Evolutionary conservation across 2,113 vertebrate genomes (phyloP), one percentile per base, ranked within the genome.

Genomic region (Campylomormyrus numenius): DNA sequence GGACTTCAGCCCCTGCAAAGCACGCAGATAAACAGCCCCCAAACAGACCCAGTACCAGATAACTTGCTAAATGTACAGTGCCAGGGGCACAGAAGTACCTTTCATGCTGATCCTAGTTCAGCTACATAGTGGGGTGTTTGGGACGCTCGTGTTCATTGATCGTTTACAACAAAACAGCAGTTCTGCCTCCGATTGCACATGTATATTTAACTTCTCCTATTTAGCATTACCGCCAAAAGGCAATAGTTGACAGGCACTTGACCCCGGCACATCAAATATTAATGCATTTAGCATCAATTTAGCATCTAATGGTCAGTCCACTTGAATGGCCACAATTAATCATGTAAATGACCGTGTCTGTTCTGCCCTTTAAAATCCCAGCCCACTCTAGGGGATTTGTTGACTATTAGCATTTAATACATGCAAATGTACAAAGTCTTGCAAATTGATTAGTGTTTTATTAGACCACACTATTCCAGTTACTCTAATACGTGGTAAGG

Each of bases 351-450:
- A 92, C 92, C 92, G 91, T 19, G 52, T 91, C 91, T 49, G 90
- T 94, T 92, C 90, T 95, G 93, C 94, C 95, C 95, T 96, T 96
- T 95, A 95, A 94, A 95, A 94, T 93, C 74, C 92, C 90, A 92
- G 91, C 94, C 94, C 92, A 92, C 94, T 95, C 93, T 91, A 35
- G 74, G 91, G 93, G 93, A 95, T 94, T 92, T 91, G 94, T 88
- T 91, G 70, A 89, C 92, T 93, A 94, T 95, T 95, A 95, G 95
- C 95, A 95, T 95, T 95, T 95, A 95, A 96, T 94, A 93, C 89
- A 80, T 93, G 95, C 94, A 94, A 93, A 92, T 94, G 93, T 93
- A 91, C 24, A 53, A 88, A 53, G 92, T 92, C 91, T 95, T 91
- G 92, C 93, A 92, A 95, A 95, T 95, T 93, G 95, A 95, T 95